These are phyloP conservation scores for Tiliqua scincoides DNA, from an alignment of 2,113 vertebrate species.

Conservation along the genomic window DNA sequence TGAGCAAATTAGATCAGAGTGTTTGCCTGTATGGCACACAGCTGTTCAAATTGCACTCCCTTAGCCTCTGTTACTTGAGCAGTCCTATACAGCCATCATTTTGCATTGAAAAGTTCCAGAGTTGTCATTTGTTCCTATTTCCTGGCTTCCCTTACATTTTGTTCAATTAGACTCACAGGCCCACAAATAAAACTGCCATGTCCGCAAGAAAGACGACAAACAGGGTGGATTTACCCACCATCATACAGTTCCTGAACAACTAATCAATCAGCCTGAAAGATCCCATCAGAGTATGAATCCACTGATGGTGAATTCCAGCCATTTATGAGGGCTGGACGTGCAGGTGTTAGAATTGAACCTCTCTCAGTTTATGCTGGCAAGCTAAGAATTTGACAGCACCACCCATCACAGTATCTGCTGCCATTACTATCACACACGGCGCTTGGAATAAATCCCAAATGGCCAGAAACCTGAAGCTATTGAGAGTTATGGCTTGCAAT, in stretches of 20 bases:
- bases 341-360: conserved; percentile 20
- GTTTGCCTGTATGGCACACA: conserved; percentile 20
- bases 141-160: conserved; percentile 10
- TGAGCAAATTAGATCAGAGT: neutral
- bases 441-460: conserved; percentile 35
- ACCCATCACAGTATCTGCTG: conserved; percentile 36
- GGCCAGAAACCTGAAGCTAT: conserved; percentile 38
- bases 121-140: neutral
- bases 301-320: conserved; percentile 27
- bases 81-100: neutral
- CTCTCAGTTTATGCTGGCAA: conserved; percentile 34
- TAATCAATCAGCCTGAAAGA: conserved; percentile 46
- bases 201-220: conserved; percentile 38
- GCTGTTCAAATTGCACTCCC: neutral
- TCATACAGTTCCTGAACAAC: neutral
- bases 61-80: neutral
- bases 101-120: neutral
- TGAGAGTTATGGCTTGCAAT: conserved; percentile 30
- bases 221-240: neutral
- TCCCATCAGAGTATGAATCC: conserved; percentile 34
- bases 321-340: conserved; percentile 21
- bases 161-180: neutral
- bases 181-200: neutral
- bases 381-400: conserved; percentile 41
- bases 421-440: conserved; percentile 36